These are phyloP conservation scores for Cephus nigrinus DNA, from an alignment of 2,888 invertebrate species.

Conservation along the genomic window DNA sequence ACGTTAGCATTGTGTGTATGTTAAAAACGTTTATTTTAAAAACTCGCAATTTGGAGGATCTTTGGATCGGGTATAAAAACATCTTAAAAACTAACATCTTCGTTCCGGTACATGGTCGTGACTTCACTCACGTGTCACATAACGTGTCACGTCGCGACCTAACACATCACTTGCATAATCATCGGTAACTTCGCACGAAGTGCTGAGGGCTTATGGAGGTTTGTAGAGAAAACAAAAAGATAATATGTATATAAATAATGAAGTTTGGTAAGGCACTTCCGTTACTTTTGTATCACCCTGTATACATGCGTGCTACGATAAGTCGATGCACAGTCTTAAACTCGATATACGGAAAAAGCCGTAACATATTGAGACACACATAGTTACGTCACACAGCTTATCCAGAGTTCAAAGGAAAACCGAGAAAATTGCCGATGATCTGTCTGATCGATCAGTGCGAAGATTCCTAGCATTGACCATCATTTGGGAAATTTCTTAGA, in stretches of 20 bases:
- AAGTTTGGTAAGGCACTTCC: background rate
- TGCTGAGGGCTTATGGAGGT: constrained; percentile 8
- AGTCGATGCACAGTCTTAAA: background rate
- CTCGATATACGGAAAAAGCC: background rate
- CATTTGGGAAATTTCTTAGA: background rate
- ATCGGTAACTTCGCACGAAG: constrained; percentile 24
- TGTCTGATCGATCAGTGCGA: background rate
- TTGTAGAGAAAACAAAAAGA: constrained; percentile 13
- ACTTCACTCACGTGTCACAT: background rate
- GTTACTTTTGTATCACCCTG: background rate
- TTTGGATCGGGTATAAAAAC: constrained; percentile 45
- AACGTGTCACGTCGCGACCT: constrained; percentile 8
- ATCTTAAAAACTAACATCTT: constrained; percentile 42
- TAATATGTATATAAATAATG: background rate
- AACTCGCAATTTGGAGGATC: constrained; percentile 45
- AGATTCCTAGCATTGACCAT: background rate
- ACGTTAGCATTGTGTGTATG: constrained; percentile 10
- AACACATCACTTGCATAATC: constrained; percentile 26
- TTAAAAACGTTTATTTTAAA: constrained; percentile 50
- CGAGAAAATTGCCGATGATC: background rate
- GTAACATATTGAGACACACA: background rate
- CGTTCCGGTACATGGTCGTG: background rate
- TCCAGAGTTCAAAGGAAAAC: background rate
- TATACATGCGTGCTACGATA: background rate
- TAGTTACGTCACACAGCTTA: background rate